A percentile compares a stretch with the other conserved stretches of the same genome.
phyloP scores from a whole-genome alignment of 53 echinoderm and acorn worm species.

The Luidia sarsii region DNA sequence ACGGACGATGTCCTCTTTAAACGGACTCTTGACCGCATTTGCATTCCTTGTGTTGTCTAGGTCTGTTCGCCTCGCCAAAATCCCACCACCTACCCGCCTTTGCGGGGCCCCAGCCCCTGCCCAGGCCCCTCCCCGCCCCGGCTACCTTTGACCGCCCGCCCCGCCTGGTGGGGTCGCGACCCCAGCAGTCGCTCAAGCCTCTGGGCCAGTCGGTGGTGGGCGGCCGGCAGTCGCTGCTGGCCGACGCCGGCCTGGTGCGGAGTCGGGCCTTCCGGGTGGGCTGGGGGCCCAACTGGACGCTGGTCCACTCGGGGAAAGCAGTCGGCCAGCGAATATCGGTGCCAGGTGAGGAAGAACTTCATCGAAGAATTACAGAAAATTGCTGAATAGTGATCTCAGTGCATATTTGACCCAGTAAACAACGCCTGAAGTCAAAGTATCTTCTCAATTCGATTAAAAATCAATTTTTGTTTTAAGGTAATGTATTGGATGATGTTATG shows the following conservation, averaged over 20 bases:
- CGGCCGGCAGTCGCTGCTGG: conserved; percentile 55
- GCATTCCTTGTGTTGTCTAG: no score
- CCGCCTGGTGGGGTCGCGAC: conserved; percentile 83
- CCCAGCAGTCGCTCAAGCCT: conserved; percentile 69
- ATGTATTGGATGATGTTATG: no score
- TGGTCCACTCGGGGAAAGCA: conserved; percentile 88
- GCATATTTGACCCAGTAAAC: no score
- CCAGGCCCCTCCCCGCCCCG: conserved; percentile 50
- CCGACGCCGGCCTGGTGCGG: conserved; percentile 84
- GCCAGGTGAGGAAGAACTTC: conserved; percentile 51
- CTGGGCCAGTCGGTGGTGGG: conserved; percentile 71
- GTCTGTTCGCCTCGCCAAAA: conserved; percentile 69
- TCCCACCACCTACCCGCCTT: conserved; percentile 29
- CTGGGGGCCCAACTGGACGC: conserved; percentile 93
- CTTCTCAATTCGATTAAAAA: no score
- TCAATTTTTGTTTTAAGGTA: no score
- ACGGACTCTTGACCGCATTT: no score
- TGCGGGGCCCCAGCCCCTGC: conserved; percentile 32
- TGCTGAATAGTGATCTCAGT: no score
- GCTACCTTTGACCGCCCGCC: conserved; percentile 58
- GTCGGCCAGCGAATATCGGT: conserved; percentile 50
- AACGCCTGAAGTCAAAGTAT: no score
- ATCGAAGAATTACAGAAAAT: no score
- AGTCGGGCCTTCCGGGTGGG: conserved; percentile 86
- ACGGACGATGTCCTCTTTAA: no score